Conservation (phyloP, 1,140 invertebrate genomes). For the Copidosoma floridanum region DNA sequence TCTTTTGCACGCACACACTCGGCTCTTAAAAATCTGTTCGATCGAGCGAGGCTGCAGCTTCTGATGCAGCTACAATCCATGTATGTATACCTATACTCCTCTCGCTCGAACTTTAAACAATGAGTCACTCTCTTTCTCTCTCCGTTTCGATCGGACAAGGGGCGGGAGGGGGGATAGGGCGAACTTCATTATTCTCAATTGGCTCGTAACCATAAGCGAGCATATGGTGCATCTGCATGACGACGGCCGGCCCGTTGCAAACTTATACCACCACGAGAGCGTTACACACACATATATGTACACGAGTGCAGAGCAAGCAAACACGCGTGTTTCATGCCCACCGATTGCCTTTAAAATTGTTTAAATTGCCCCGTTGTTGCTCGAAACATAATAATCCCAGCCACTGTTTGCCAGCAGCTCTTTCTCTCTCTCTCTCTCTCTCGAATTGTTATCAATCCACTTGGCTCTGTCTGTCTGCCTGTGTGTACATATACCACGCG, state of each 20-base stretch:
- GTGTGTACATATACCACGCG: not conserved
- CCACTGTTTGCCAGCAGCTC: not conserved
- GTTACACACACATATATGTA: too few relatives aligned
- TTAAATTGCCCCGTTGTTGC: conserved; percentile 19
- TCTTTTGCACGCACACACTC: not conserved
- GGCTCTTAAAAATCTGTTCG: conserved; percentile 18
- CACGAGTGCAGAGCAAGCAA: not conserved
- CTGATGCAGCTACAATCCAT: too few relatives aligned
- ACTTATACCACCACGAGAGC: too few relatives aligned
- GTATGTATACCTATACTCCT: too few relatives aligned
- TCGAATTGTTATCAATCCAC: conserved; percentile 27
- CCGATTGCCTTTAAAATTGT: conserved; percentile 21
- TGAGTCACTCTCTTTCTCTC: conserved; percentile 18
- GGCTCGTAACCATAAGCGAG: conserved; percentile 13
- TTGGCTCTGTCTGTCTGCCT: not conserved
- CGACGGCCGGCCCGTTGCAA: not conserved
- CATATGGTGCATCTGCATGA: conserved; percentile 24
- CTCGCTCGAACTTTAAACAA: conserved; percentile 18
- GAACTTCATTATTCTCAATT: conserved; percentile 29
- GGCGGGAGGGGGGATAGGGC: not conserved
- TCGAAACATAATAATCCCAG: conserved; percentile 10
- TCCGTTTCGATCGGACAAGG: too few relatives aligned
- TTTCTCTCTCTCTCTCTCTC: not conserved
- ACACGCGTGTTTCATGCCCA: too few relatives aligned
- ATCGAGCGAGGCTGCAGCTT: conserved; percentile 10